phyloP scores from a whole-genome alignment of 1,140 invertebrate species.

The Drosophila pallidifrons region DNA sequence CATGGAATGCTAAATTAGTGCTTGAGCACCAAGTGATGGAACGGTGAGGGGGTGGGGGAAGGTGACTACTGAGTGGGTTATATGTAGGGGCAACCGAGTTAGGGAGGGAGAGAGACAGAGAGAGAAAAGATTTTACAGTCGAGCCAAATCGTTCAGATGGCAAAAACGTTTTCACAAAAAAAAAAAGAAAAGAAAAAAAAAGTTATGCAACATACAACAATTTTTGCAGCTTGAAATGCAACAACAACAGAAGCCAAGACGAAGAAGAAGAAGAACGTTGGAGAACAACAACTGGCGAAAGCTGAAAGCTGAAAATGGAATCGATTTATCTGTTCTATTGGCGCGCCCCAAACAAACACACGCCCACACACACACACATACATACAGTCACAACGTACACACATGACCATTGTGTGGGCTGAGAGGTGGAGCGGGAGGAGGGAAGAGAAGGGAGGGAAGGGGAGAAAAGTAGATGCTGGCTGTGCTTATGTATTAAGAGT shows the following conservation, averaged over 20 bases:
- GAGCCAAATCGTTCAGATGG: slow-evolving; percentile 29
- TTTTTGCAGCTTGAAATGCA: slow-evolving; percentile 42
- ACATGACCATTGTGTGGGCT: slow-evolving; percentile 50
- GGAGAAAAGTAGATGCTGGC: background rate
- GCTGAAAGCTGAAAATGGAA: slow-evolving; percentile 48
- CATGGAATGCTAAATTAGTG: slow-evolving; percentile 77
- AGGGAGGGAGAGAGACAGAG: background rate
- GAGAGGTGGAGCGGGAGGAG: background rate
- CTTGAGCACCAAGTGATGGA: background rate
- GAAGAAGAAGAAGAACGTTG: slow-evolving; percentile 20
- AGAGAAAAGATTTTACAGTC: slow-evolving; percentile 7
- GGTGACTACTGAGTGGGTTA: background rate
- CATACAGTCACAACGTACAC: slow-evolving; percentile 11
- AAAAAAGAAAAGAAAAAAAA: background rate
- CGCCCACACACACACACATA: slow-evolving; percentile 26
- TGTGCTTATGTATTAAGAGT: slow-evolving; percentile 52
- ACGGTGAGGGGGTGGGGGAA: too few species aligned
- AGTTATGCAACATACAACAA: slow-evolving; percentile 41
- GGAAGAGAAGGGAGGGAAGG: background rate
- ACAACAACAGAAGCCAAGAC: slow-evolving; percentile 24
- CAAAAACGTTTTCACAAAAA: slow-evolving; percentile 27
- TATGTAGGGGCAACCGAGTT: background rate
- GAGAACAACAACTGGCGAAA: slow-evolving; percentile 33
- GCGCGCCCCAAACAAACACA: slow-evolving; percentile 31
- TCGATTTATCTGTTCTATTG: slow-evolving; percentile 82